phyloP scores from a whole-genome alignment of 1,140 invertebrate species.

The Ips nitidus region DNA sequence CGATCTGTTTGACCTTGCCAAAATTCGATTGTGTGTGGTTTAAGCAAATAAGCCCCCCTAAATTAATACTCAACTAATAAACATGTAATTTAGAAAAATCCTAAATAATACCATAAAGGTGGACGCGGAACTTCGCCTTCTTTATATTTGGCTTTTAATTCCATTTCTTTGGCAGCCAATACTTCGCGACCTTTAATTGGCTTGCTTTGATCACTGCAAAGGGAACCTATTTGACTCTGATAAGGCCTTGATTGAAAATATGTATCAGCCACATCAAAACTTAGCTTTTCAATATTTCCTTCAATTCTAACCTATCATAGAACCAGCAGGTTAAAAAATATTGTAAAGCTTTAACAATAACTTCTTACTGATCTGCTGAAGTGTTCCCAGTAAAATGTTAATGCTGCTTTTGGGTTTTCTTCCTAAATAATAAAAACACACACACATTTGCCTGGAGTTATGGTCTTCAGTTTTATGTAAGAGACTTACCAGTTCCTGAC shows the following conservation, averaged over 20 bases:
- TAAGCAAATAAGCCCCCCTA: constrained; percentile 89
- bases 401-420: constrained; percentile 81
- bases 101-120: constrained; percentile 62
- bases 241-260: constrained; percentile 86
- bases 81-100: not conserved
- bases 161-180: constrained; percentile 66
- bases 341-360: not conserved
- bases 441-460: not conserved
- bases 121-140: constrained; percentile 69
- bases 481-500: constrained; percentile 65
- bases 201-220: constrained; percentile 81
- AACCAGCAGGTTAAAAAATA: constrained; percentile 17
- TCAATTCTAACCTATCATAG: constrained; percentile 77
- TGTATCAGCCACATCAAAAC: constrained; percentile 70
- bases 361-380: constrained; percentile 70
- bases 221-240: constrained; percentile 82
- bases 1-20: constrained; percentile 96
- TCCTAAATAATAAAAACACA: constrained; percentile 54
- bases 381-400: constrained; percentile 90
- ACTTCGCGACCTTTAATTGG: constrained; percentile 72
- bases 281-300: constrained; percentile 75
- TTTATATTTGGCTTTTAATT: constrained; percentile 65
- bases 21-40: constrained; percentile 84
- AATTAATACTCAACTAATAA: constrained; percentile 40
- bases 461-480: not conserved